phyloP scores from a whole-genome alignment of 2,113 vertebrate genomes.

The Motacilla alba region DNA sequence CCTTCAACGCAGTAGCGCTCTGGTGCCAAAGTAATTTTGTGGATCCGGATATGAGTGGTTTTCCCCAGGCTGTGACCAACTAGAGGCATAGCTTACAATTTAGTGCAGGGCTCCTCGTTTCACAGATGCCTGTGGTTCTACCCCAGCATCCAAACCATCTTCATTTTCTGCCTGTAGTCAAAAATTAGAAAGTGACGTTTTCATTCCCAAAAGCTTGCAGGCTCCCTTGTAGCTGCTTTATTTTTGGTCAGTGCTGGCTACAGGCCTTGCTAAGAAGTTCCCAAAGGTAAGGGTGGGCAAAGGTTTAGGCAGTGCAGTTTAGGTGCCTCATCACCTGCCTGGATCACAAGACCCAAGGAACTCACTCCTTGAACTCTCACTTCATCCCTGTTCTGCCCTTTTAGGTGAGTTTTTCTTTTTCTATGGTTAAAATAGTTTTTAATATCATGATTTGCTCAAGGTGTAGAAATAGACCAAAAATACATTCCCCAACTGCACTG shows the following conservation, averaged over 20 bases:
- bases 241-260: not conserved
- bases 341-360: not conserved
- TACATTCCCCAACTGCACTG: not conserved
- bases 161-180: not conserved
- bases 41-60: not conserved
- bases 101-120: not conserved
- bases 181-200: not conserved
- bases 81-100: not conserved
- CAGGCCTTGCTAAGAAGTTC: not conserved
- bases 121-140: not conserved
- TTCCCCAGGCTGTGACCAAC: not conserved
- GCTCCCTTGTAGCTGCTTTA: not conserved
- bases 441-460: not conserved
- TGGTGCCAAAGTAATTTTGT: not conserved
- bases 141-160: not conserved
- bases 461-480: slow-evolving; percentile 1
- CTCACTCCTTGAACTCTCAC: not conserved
- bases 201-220: not conserved
- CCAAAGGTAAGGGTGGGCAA: not conserved
- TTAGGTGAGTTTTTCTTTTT: not conserved
- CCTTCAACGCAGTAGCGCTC: not conserved
- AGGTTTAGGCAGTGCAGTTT: fast-evolving
- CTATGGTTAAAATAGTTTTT: not conserved
- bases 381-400: not conserved
- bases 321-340: not conserved